Evolutionary conservation across 2,888 invertebrate species (phyloP), one percentile per base, ranked within the genome.

Genomic region (Machimus atricapillus): DNA sequence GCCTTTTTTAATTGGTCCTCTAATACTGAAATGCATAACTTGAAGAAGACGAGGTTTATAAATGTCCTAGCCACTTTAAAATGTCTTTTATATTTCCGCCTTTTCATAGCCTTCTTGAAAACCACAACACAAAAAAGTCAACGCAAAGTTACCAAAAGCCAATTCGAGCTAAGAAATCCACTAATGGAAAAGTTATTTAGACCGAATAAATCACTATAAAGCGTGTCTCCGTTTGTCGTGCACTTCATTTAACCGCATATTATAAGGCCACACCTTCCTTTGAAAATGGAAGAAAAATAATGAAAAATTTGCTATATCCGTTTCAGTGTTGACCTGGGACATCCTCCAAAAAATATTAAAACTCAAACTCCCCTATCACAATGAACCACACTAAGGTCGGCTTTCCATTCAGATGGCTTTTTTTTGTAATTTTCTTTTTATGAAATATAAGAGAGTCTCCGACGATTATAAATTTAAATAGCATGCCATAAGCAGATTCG

Each of bases 381-480:
- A 16, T 52, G 7, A 52, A 46, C 46, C 16, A 12, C 43, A 40
- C 43, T 79, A 52, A 52, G 79, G 52, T 31, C 16, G 79, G 79
- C 52, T 31, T 79, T 34, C 52, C 31, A 52, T 46, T 79, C 27
- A 52, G 79, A n/a, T 79, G 79, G 27, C 52, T 52, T 79, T 37
- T 79, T 37, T 79, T 79, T 79, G 79, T 79, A 79, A 79, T 82
- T 82, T 82, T 58, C 66, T 82, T 82, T 81, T 82, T 66, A 82
- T 82, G 66, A 82, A 58, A 82, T 58, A 82, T 82, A 82, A 82
- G 82, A 82, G 40, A 82, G 40, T 27, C 66, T 82, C 79, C 31
- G 58, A 58, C 82, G 58, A 82, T 82, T 82, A 82, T 82, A 82
- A 82, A 82, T 82, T 82, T 82, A 82, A 82, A 82, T 82, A 37